These are phyloP conservation scores for Erythrolamprus reginae DNA, from an alignment of 2,113 vertebrate genomes.

Conservation along the genomic window DNA sequence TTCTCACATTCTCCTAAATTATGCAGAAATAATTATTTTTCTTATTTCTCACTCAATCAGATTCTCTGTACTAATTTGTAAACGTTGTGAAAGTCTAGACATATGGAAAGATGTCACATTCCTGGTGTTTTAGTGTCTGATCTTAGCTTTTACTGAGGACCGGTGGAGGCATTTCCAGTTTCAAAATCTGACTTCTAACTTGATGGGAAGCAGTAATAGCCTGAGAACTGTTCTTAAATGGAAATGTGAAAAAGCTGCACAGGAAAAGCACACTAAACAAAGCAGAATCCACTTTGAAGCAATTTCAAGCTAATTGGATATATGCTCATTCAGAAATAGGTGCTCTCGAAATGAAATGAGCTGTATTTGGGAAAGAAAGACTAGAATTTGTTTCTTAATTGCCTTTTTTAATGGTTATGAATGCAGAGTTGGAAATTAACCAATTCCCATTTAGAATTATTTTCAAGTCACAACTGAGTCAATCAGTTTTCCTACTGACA, in stretches of 20 bases:
- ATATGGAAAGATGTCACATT: not conserved
- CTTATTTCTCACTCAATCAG: not conserved
- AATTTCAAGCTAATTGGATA: not conserved
- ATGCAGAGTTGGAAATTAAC: not conserved
- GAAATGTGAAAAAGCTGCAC: not conserved
- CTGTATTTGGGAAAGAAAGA: not conserved
- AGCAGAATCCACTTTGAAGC: not conserved
- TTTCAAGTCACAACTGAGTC: not conserved
- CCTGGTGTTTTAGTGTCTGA: not conserved
- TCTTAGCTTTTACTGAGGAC: not conserved
- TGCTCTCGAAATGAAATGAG: not conserved
- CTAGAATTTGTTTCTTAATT: not conserved
- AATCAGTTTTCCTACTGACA: not conserved
- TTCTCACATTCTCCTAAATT: not conserved
- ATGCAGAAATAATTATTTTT: not conserved
- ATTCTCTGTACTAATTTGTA: not conserved
- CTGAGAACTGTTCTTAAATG: not conserved
- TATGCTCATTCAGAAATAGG: not conserved
- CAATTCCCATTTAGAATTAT: not conserved
- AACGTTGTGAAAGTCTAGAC: not conserved
- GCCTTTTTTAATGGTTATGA: not conserved
- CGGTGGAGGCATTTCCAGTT: constrained; percentile 29
- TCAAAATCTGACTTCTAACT: not conserved
- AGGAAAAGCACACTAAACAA: not conserved
- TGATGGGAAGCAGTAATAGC: constrained; percentile 7